Percentiles rank a stretch among this genome's conserved stretches.
Evolutionary conservation across 64 coral and sea anemone genomes (phyloP).

Genomic region (Pocillopora damicornis): DNA sequence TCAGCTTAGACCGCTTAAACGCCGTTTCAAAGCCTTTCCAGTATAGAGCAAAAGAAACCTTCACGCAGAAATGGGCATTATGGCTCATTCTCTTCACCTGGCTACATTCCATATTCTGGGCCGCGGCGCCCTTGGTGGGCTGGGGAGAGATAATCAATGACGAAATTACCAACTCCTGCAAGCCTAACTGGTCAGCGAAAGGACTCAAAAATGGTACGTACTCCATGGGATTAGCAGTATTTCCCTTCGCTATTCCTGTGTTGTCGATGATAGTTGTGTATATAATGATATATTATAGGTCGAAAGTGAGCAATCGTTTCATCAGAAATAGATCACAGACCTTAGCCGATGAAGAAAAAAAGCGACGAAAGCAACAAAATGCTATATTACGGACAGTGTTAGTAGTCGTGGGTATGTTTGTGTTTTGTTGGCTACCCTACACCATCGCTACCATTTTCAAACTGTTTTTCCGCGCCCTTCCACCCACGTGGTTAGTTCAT

Average conservation of each 20-base stretch:
- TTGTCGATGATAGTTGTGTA: conserved; percentile 61
- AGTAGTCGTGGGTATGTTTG: conserved; percentile 59
- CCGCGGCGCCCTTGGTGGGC: conserved; percentile 60
- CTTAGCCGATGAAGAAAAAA: conserved; percentile 38
- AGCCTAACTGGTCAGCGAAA: conserved; percentile 82
- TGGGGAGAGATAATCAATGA: conserved; percentile 86
- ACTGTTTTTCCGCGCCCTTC: conserved; percentile 46
- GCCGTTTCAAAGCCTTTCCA: conserved; percentile 71
- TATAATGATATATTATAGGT: conserved; percentile 52
- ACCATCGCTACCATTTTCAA: conserved; percentile 72
- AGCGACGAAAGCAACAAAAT: conserved; percentile 48
- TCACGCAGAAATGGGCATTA: conserved; percentile 57
- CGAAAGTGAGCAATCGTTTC: conserved; percentile 29
- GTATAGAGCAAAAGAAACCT: conserved; percentile 60
- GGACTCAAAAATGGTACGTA: conserved; percentile 57
- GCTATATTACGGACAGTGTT: conserved; percentile 65
- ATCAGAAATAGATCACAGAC: conserved; percentile 26
- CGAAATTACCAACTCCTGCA: conserved; percentile 63
- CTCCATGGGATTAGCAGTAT: conserved; percentile 58
- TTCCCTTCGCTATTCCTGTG: conserved; percentile 72
- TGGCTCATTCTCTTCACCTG: conserved; percentile 39
- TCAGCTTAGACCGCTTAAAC: conserved; percentile 83
- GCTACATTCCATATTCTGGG: conserved; percentile 75
- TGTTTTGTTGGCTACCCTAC: conserved; percentile 73
- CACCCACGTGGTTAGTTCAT: conserved; percentile 74